Percentiles rank a stretch among this genome's conserved stretches.
phyloP scores from a whole-genome alignment of 2,888 invertebrate genomes.

The Leptopilina drosophilae region DNA sequence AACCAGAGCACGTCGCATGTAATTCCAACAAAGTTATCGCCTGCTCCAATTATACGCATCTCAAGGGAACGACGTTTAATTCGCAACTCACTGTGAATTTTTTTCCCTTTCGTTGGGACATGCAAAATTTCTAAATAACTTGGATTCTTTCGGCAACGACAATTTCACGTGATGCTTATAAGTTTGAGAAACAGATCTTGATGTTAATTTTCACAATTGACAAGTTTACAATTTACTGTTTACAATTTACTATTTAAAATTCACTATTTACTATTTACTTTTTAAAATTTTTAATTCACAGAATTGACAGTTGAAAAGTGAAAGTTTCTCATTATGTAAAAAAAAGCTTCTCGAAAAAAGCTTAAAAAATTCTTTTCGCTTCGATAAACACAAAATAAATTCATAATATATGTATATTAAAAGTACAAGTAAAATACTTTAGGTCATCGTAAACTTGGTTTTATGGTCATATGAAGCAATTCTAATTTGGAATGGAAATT shows the following conservation, averaged over 20 bases:
- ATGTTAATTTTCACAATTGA: not conserved
- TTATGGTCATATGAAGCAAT: constrained; percentile 9
- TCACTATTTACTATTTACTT: not conserved
- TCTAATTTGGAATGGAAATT: constrained; percentile 22
- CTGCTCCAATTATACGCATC: constrained; percentile 31
- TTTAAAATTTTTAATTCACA: no score
- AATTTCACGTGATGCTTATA: not conserved
- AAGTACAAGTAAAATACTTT: not conserved
- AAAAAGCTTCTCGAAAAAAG: not conserved
- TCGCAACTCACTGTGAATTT: constrained; percentile 6
- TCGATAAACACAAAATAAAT: constrained; percentile 7
- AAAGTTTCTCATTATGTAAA: constrained; percentile 3
- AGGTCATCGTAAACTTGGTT: constrained; percentile 20
- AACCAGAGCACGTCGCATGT: constrained; percentile 23
- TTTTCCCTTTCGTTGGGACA: constrained; percentile 3
- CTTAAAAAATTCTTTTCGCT: not conserved
- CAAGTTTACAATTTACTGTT: not conserved
- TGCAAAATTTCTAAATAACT: not conserved
- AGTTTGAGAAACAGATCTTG: not conserved
- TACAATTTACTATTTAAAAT: not conserved
- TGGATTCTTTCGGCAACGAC: not conserved
- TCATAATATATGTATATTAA: constrained; percentile 2
- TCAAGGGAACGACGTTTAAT: constrained; percentile 11
- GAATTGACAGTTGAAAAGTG: not conserved
- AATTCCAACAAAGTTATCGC: constrained; percentile 38